These are phyloP conservation scores for Campoletis sonorensis DNA, from an alignment of 1,140 invertebrate species.

Conservation along the genomic window DNA sequence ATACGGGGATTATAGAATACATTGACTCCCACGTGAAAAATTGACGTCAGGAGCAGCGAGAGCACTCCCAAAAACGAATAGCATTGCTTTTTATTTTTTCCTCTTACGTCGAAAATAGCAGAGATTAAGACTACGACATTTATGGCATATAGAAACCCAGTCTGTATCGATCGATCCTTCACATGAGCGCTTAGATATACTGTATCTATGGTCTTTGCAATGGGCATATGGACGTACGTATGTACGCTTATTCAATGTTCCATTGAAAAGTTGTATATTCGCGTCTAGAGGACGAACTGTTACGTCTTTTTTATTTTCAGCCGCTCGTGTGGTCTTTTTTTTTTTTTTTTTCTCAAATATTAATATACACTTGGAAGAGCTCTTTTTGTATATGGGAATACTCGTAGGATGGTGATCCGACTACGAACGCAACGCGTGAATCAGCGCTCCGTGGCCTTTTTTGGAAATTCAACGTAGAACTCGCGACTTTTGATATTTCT, in stretches of 20 bases:
- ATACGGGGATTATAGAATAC: no score
- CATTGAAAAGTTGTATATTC: no score
- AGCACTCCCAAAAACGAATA: no score
- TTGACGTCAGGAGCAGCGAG: no score
- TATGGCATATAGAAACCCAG: not conserved
- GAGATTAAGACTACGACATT: slow-evolving; percentile 16
- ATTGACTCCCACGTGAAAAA: no score
- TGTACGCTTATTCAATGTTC: not conserved
- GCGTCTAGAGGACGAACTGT: not conserved
- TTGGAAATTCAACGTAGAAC: slow-evolving; percentile 16
- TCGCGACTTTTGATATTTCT: not conserved
- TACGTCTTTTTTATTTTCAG: slow-evolving; percentile 1
- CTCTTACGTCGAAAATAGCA: not conserved
- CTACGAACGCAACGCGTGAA: slow-evolving; percentile 22
- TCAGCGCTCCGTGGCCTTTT: slow-evolving; percentile 32
- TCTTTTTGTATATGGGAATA: not conserved
- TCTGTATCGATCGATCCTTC: slow-evolving; percentile 13
- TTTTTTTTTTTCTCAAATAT: no score
- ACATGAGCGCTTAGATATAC: slow-evolving; percentile 16
- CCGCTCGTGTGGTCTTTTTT: not conserved
- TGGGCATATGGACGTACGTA: not conserved
- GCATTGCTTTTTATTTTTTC: no score
- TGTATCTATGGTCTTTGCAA: not conserved
- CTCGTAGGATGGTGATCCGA: slow-evolving; percentile 12
- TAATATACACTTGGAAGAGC: not conserved